A percentile compares a stretch with the other conserved stretches of the same genome.
Conservation (phyloP, 2,888 invertebrate genomes). For the Raillietiella orientalis region DNA sequence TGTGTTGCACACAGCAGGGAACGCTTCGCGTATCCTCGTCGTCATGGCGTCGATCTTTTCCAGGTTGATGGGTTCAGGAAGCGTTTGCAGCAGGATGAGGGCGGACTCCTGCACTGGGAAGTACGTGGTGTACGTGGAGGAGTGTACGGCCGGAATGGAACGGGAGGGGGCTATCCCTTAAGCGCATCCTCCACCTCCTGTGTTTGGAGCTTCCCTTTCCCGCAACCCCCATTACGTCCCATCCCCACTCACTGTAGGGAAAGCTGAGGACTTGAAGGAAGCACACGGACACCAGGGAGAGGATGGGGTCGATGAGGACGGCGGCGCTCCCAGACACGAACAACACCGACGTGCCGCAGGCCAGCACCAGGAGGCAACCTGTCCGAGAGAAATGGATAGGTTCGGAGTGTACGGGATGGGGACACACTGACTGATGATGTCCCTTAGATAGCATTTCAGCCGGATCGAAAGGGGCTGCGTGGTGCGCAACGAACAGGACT, state of each 20-base stretch:
- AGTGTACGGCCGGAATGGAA: no score
- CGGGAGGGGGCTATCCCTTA: no score
- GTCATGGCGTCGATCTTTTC: slow-evolving; percentile 29
- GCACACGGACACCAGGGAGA: slow-evolving; percentile 37
- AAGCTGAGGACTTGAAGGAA: slow-evolving; percentile 36
- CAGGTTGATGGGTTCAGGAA: slow-evolving; percentile 57
- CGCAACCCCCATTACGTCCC: no score
- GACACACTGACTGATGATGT: no score
- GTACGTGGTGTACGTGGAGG: slow-evolving; percentile 5
- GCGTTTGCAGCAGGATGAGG: slow-evolving; percentile 59
- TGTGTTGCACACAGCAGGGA: slow-evolving; percentile 34
- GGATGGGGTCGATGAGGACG: slow-evolving; percentile 35
- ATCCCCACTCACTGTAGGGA: slow-evolving; percentile 32
- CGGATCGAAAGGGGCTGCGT: no score
- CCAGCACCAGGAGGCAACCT: slow-evolving; percentile 3
- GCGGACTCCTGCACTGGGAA: slow-evolving; percentile 55
- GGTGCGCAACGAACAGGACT: no score
- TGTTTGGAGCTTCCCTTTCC: no score
- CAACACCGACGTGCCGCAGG: background rate
- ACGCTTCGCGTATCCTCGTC: slow-evolving; percentile 24
- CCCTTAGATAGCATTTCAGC: no score
- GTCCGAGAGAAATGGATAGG: no score
- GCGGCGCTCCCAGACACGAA: slow-evolving; percentile 16
- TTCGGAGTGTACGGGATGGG: no score
- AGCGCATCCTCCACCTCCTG: no score